phyloP scores from a whole-genome alignment of 2,113 vertebrate genomes.

The Sapayoa aenigma region DNA sequence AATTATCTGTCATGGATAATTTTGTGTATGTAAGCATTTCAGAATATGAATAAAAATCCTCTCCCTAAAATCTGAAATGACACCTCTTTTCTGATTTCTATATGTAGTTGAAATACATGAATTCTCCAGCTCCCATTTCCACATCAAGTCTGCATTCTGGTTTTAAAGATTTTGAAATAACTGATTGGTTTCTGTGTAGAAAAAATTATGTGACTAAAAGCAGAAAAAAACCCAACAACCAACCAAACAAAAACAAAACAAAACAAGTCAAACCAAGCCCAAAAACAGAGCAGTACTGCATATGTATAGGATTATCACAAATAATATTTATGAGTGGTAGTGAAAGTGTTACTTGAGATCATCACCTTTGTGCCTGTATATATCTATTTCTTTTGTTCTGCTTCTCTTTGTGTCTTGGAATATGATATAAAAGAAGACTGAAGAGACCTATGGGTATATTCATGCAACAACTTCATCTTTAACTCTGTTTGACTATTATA shows the following conservation, averaged over 20 bases:
- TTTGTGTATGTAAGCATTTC: background rate
- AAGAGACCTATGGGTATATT: background rate
- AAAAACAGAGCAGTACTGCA: background rate
- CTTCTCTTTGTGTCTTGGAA: background rate
- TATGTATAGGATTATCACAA: background rate
- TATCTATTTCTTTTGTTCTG: background rate
- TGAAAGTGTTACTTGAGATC: background rate
- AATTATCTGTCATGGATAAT: background rate
- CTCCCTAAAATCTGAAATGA: background rate
- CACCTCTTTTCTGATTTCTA: background rate
- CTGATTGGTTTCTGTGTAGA: background rate
- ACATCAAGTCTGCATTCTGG: background rate
- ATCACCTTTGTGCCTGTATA: background rate
- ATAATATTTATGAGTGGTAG: background rate
- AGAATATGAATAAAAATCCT: background rate
- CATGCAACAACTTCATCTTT: background rate
- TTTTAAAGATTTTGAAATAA: background rate
- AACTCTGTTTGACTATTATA: background rate
- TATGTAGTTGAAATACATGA: background rate
- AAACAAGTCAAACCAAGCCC: background rate
- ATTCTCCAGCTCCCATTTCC: background rate
- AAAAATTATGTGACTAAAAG: background rate
- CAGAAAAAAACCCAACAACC: background rate
- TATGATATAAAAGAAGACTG: background rate
- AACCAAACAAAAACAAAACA: accelerated